Evolutionary conservation across 2,113 vertebrate species (phyloP), one percentile per base, ranked within the genome.

Genomic region (Etia nguti): DNA sequence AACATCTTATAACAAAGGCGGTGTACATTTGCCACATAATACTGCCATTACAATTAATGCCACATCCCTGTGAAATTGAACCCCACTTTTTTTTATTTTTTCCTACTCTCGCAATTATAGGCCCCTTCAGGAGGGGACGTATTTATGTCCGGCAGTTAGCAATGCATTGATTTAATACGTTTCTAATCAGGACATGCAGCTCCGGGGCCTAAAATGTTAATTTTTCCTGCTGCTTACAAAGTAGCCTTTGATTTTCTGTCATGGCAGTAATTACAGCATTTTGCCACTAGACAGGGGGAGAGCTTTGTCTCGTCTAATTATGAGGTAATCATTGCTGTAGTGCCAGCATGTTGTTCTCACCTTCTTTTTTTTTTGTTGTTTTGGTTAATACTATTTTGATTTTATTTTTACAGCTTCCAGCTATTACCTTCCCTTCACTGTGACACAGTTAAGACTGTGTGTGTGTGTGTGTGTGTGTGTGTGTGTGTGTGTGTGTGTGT

Each of bases 291-390:
- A 99, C 97, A 97, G 97, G 96, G 86, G 83, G 92, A 94, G 97
- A 97, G 98, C 98, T 98, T 99, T 99, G 98, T 99, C 97, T 98
- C 97, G 95, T 98, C 98, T 99, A 99, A 99, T 99, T 99, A 98
- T 97, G 96, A 99, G 97, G 97, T 98, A 97, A 99, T 99, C 98
- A 98, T 99, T 97, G 97, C 93, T 97, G 96, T 97, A 97, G 96
- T 94, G 96, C 96, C 96, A 97, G 97, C 96, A 92, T 96, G 96
- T 97, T 97, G 97, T 96, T 97, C 97, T 97, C 97, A 97, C 97
- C 97, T 95, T 90, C 97, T 97, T 97, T 2, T 2, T 36, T 95
- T 90, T 98, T 97, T 97, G 9, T 13, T 56, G 8, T 57, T 57
- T 57, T 5, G 56, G 97, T 97, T 97, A 97, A 97, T 97, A 96